Conservation (phyloP, 2,888 invertebrate genomes). For the Lacanobia wlatinum region DNA sequence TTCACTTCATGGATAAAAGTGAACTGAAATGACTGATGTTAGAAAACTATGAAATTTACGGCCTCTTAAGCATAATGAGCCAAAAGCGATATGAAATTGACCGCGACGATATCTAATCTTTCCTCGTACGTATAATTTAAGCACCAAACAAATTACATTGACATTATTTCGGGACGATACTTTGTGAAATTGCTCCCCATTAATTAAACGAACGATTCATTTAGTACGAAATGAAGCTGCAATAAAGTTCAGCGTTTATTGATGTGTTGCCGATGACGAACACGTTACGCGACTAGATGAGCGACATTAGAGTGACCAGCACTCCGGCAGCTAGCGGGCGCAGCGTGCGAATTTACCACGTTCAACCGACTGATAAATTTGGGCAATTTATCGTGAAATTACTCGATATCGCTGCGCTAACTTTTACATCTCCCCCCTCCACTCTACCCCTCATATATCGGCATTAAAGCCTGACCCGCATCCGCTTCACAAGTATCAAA, state of each 20-base stretch:
- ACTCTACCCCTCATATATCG: slow-evolving; percentile 53
- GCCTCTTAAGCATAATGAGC: not conserved
- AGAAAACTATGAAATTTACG: not conserved
- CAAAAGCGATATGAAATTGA: not conserved
- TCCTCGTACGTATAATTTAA: not conserved
- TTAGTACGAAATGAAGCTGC: slow-evolving; percentile 24
- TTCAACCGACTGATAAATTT: slow-evolving; percentile 80
- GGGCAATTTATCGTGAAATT: slow-evolving; percentile 81
- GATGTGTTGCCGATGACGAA: slow-evolving; percentile 71
- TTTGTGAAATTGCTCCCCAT: slow-evolving; percentile 28
- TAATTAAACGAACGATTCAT: slow-evolving; percentile 31
- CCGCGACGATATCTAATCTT: not conserved
- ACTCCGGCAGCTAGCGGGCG: slow-evolving; percentile 29
- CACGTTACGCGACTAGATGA: slow-evolving; percentile 64
- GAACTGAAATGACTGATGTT: not conserved
- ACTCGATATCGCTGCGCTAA: slow-evolving; percentile 74
- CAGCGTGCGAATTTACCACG: slow-evolving; percentile 75
- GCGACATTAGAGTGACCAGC: slow-evolving; percentile 62
- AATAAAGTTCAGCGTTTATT: slow-evolving; percentile 47
- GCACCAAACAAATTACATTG: slow-evolving; percentile 11
- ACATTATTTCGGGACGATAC: slow-evolving; percentile 12
- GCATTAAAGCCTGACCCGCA: slow-evolving; percentile 50
- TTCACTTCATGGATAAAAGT: not conserved
- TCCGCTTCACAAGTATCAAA: slow-evolving; percentile 35
- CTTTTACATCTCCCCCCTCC: slow-evolving; percentile 62